phyloP scores from a whole-genome alignment of 1,140 invertebrate species.

The Neodiprion fabricii region DNA sequence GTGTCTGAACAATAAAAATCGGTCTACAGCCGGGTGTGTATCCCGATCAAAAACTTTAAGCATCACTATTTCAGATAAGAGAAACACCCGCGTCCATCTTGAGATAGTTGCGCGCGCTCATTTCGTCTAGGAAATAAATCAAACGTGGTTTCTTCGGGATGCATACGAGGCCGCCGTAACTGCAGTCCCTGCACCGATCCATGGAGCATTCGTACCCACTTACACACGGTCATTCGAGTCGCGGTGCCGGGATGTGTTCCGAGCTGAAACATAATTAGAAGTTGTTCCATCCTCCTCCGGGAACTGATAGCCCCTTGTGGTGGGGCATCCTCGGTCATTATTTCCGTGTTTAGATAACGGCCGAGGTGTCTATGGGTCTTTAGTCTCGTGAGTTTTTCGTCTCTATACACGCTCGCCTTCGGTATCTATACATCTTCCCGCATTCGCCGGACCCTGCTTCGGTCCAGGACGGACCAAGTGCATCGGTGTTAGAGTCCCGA shows the following conservation, averaged over 20 bases:
- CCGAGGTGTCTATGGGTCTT: neutral
- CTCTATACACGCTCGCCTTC: too few species aligned
- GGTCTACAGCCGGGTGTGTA: too few species aligned
- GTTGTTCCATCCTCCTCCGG: neutral
- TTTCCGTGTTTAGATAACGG: constrained; percentile 5
- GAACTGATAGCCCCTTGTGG: neutral
- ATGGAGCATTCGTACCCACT: too few species aligned
- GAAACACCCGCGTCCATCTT: constrained; percentile 1
- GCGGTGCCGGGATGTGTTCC: too few species aligned
- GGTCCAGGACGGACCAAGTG: too few species aligned
- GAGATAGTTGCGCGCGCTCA: neutral
- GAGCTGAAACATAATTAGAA: neutral
- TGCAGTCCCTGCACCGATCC: too few species aligned
- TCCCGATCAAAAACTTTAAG: neutral
- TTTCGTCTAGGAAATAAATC: constrained; percentile 3
- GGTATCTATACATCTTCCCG: too few species aligned
- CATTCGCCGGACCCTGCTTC: too few species aligned
- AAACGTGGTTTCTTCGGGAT: neutral
- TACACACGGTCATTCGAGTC: too few species aligned
- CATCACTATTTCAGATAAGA: neutral
- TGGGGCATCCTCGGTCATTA: neutral
- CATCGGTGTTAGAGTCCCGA: too few species aligned
- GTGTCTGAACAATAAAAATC: too few species aligned
- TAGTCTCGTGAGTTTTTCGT: neutral
- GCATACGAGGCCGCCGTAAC: neutral